Conservation (phyloP, 2,113 vertebrate species). For the Mastomys natalensis region DNA sequence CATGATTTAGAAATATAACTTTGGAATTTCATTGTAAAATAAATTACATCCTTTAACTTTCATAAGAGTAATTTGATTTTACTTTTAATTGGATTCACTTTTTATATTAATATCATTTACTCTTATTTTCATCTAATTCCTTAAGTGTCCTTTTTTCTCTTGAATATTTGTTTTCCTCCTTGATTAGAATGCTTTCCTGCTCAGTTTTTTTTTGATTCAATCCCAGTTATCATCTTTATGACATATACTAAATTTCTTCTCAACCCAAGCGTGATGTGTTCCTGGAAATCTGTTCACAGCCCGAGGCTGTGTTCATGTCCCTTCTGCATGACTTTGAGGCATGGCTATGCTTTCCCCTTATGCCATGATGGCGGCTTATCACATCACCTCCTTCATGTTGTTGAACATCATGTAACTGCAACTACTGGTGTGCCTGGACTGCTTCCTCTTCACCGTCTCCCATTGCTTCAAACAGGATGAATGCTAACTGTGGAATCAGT, state of each 20-base stretch:
- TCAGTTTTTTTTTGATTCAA: background rate
- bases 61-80: constrained; percentile 11
- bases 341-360: background rate
- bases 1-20: constrained; percentile 3
- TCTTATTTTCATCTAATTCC: background rate
- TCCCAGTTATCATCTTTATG: background rate
- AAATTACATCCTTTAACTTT: background rate
- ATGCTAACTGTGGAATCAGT: background rate
- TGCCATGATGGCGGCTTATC: background rate
- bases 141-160: background rate
- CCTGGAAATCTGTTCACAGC: background rate
- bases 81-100: background rate
- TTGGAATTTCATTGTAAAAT: constrained; percentile 36
- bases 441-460: background rate
- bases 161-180: background rate
- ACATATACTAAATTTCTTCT: background rate
- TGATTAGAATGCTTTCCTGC: background rate
- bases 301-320: background rate
- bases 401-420: background rate
- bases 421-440: background rate
- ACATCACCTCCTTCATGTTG: too few species aligned
- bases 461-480: background rate
- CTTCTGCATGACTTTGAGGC: background rate
- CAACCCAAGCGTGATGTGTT: background rate
- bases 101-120: background rate